phyloP scores from a whole-genome alignment of 2,113 vertebrate genomes.

The Ctenodactylus gundi region DNA sequence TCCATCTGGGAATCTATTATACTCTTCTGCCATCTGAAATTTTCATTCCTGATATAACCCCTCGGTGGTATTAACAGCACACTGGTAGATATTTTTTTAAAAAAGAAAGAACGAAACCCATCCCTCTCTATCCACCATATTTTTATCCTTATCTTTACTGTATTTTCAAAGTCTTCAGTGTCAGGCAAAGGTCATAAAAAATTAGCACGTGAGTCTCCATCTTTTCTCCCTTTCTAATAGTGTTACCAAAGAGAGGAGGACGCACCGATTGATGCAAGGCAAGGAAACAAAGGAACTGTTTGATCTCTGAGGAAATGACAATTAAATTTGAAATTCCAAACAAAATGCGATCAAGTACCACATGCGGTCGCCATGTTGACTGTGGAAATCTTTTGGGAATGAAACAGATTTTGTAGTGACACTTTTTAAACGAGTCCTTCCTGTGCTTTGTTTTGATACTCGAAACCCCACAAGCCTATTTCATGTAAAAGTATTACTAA shows the following conservation, averaged over 20 bases:
- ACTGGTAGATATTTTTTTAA: no score
- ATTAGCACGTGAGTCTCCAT: not conserved
- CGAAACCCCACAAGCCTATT: not conserved
- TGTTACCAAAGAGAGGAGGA: not conserved
- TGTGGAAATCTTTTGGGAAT: no score
- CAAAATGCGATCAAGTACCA: not conserved
- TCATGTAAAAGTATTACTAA: constrained; percentile 24
- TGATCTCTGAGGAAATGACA: not conserved
- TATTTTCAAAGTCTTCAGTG: not conserved
- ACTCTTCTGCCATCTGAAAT: not conserved
- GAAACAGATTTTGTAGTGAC: not conserved
- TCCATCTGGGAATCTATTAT: not conserved
- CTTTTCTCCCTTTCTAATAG: not conserved
- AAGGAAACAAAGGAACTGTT: not conserved
- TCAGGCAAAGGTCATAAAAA: not conserved
- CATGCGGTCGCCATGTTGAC: no score
- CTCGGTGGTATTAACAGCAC: not conserved
- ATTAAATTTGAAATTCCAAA: not conserved
- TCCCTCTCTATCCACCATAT: not conserved
- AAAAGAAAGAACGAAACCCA: not conserved
- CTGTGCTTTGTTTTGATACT: not conserved
- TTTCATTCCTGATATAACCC: not conserved
- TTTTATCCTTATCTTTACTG: not conserved
- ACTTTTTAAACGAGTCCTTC: not conserved
- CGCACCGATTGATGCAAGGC: not conserved